phyloP scores from a whole-genome alignment of 1,140 invertebrate genomes.

The Caenorhabditis inopinata region DNA sequence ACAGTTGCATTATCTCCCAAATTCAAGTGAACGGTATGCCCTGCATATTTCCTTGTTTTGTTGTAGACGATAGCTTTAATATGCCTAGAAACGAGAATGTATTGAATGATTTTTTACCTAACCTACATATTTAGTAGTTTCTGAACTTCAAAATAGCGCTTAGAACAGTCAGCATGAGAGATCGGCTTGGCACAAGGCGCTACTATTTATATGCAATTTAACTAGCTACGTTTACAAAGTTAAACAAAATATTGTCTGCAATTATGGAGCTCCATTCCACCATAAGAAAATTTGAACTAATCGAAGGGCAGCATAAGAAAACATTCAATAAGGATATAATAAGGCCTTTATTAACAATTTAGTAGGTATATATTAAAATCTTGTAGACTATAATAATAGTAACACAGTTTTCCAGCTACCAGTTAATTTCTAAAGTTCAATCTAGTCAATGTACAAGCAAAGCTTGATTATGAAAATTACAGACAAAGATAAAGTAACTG shows the following conservation, averaged over 20 bases:
- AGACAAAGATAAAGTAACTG: background rate
- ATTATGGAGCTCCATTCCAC: background rate
- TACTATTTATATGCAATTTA: background rate
- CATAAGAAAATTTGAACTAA: background rate
- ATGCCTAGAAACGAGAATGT: slow-evolving; percentile 18
- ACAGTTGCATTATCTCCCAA: slow-evolving; percentile 25
- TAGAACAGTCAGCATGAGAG: too few species aligned
- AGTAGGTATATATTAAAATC: too few species aligned
- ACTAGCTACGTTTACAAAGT: background rate
- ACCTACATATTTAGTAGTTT: slow-evolving; percentile 11
- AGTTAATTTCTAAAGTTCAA: too few species aligned
- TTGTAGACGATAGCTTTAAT: slow-evolving; percentile 48
- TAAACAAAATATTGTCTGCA: background rate
- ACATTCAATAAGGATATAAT: background rate
- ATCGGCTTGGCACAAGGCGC: too few species aligned
- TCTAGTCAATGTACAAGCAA: background rate
- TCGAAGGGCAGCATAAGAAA: background rate
- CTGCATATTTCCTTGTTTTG: slow-evolving; percentile 44
- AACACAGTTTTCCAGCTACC: too few species aligned
- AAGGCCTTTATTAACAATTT: too few species aligned
- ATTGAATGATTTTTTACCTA: background rate
- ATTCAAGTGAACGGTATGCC: slow-evolving; percentile 40
- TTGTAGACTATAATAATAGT: too few species aligned
- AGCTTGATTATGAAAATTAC: background rate
- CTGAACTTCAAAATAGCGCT: too few species aligned